phyloP scores from a whole-genome alignment of 1,140 invertebrate genomes.

The Pseudomyrmex pallidus region DNA sequence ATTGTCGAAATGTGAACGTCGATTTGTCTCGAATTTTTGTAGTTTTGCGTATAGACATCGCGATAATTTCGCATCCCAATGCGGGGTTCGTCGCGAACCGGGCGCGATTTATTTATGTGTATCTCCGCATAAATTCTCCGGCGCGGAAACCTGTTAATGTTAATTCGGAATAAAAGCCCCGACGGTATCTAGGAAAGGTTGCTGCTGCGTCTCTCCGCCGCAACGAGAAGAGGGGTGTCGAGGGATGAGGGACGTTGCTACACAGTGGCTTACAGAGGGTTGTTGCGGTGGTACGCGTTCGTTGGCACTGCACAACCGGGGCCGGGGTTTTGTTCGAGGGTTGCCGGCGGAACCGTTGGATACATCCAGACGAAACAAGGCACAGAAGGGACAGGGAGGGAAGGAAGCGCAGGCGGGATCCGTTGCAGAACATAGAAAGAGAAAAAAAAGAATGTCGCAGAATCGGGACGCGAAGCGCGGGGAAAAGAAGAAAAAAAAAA shows the following conservation, averaged over 20 bases:
- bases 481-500: slow-evolving; percentile 27
- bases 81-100: neutral
- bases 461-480: slow-evolving; percentile 60
- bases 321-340: slow-evolving; percentile 69
- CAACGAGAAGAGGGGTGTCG: neutral
- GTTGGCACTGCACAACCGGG: slow-evolving; percentile 59
- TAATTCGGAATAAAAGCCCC: slow-evolving; percentile 75
- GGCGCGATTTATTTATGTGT: slow-evolving; percentile 57
- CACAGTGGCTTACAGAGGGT: slow-evolving; percentile 60
- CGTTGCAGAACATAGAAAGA: slow-evolving; percentile 47
- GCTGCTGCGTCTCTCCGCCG: slow-evolving; percentile 20
- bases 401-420: slow-evolving; percentile 55
- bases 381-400: slow-evolving; percentile 16
- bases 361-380: slow-evolving; percentile 71
- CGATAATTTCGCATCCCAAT: no score
- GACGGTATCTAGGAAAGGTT: slow-evolving; percentile 38
- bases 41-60: neutral
- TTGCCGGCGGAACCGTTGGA: slow-evolving; percentile 57
- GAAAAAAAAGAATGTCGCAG: slow-evolving; percentile 65
- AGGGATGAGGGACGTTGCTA: neutral
- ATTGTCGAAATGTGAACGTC: no score
- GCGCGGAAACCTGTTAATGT: slow-evolving; percentile 74
- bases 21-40: neutral
- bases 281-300: slow-evolving; percentile 63
- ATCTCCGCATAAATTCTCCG: slow-evolving; percentile 62